Base-by-base conservation (phyloP, 2,113 vertebrate genomes). In the Corythoichthys haematopterus region DNA sequence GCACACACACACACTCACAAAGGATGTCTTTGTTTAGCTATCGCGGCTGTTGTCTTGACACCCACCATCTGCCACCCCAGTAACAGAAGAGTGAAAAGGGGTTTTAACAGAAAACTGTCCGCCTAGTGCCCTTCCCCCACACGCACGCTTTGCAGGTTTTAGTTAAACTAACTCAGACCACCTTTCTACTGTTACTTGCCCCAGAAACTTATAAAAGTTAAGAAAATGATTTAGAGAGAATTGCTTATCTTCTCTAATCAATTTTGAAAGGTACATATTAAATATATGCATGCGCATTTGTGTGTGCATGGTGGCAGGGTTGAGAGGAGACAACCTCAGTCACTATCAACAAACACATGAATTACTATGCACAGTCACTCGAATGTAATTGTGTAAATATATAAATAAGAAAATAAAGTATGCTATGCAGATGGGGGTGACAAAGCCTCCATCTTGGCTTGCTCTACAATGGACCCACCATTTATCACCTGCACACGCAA, bases 401-500 rank as follows among this genome's bases (percentile, higher is more conserved):
- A 85, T 85, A 88, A 87, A 84, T 85, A 89, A 87, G 87, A 83
- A 88, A 90, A 90, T 85, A 89, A 85, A 85, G 83, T 71, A 72
- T 35, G 84, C 84, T 92, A 95, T 95, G 94, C 92, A 98, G 95
- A 98, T 96, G 94, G 94, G 93, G 93, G 93, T 95, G 94, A 94
- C 86, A 91, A 89, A 94, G 93, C 93, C 92, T 91, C 91, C 92
- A 90, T 95, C 94, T 93, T 90, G 85, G 92, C 88, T 80, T 88
- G 88, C 91, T 92, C 91, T 91, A 87, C 90, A 88, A 93, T 90
- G 88, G 84, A 76, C 90, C 88, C 91, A 93, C 94, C 94, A 97
- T 98, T 97, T 93, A 97, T 97, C 96, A 98, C 95, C 93, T 93
- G 91, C 88, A 92, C 94, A 93, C 93, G 94, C 94, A 94, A 94